Percentiles rank a stretch among this genome's conserved stretches.
These are phyloP conservation scores for Psilopsiagon aurifrons DNA, from an alignment of 2,113 vertebrate species.

Conservation along the genomic window DNA sequence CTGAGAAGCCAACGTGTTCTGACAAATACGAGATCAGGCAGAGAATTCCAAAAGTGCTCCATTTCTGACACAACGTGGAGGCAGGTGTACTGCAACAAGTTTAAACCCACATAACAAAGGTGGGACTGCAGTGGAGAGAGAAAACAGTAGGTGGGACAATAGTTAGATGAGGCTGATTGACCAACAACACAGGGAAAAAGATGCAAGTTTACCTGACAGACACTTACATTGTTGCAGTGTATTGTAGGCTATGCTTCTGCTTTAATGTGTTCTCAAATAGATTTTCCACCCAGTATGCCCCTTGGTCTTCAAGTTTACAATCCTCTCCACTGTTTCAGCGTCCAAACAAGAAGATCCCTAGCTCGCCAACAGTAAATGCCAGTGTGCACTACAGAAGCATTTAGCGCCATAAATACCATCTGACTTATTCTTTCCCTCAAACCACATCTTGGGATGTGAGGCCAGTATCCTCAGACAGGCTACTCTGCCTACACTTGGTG, in stretches of 20 bases:
- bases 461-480: not conserved
- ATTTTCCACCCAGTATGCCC: not conserved
- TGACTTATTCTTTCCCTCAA: not conserved
- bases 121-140: not conserved
- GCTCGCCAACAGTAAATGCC: not conserved
- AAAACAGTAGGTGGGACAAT: not conserved
- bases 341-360: not conserved
- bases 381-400: not conserved
- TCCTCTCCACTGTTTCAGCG: not conserved
- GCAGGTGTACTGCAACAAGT: not conserved
- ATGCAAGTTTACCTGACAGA: not conserved
- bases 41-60: constrained; percentile 14
- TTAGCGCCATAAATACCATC: not conserved
- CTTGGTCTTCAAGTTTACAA: not conserved
- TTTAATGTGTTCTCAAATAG: not conserved
- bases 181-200: not conserved
- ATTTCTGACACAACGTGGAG: not conserved
- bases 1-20: not conserved
- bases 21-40: constrained; percentile 23
- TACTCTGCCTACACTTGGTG: not conserved
- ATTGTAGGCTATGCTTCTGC: not conserved
- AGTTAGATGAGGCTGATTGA: not conserved
- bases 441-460: not conserved
- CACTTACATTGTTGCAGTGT: not conserved
- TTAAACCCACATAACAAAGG: not conserved